Conservation (phyloP, 1,140 invertebrate species). For the Bombus difficillimus region DNA sequence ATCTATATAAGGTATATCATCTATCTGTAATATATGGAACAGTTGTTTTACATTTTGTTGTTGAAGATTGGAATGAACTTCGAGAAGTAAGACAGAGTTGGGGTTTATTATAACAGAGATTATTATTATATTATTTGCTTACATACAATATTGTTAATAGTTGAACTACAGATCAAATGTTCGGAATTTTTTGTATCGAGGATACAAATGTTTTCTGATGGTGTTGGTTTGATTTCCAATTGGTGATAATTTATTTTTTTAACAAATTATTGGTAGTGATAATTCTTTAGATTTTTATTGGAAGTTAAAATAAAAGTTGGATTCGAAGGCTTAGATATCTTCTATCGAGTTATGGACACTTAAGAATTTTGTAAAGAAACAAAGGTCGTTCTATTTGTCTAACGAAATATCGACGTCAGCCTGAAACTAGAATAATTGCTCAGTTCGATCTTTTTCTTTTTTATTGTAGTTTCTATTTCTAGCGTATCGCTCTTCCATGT, state of each 20-base stretch:
- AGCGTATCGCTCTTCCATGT: not conserved
- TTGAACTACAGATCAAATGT: too few species aligned
- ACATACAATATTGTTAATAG: too few species aligned
- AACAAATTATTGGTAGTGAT: not conserved
- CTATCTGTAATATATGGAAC: too few species aligned
- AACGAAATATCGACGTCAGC: not conserved
- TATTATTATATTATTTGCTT: too few species aligned
- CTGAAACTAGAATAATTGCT: not conserved
- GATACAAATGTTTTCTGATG: too few species aligned
- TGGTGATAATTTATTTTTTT: not conserved
- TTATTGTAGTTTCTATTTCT: not conserved
- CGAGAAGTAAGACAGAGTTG: too few species aligned
- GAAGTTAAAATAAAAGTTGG: not conserved
- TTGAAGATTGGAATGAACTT: too few species aligned
- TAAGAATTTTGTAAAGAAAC: not conserved
- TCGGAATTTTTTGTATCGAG: too few species aligned
- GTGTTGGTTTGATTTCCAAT: not conserved
- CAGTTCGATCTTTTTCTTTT: not conserved
- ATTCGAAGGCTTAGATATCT: not conserved
- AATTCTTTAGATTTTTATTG: not conserved
- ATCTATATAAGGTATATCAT: too few species aligned
- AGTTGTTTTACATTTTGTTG: too few species aligned
- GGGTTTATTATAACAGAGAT: too few species aligned
- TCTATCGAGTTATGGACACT: not conserved
- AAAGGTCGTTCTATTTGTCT: not conserved